Conservation (phyloP, 2,113 vertebrate genomes). For the Rattus norvegicus region DNA sequence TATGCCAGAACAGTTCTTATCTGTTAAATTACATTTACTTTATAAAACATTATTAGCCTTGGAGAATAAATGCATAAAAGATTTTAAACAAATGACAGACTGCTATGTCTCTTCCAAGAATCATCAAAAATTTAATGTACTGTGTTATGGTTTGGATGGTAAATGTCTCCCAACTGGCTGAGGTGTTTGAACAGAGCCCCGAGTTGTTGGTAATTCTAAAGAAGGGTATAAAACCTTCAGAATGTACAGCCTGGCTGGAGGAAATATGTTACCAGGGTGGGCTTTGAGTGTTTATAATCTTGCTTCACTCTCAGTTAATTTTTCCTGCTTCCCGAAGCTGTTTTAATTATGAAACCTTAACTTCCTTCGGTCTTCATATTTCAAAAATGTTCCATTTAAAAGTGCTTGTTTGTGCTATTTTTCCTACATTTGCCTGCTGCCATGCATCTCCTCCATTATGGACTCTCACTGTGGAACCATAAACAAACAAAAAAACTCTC, state of each 20-base stretch:
- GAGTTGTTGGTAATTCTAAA: background rate
- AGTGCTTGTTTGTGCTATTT: too few relatives aligned
- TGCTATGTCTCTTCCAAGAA: background rate
- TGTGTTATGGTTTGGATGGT: background rate
- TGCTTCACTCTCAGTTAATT: background rate
- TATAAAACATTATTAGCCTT: background rate
- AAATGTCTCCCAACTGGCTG: background rate
- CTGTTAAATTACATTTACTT: background rate
- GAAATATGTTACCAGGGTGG: background rate
- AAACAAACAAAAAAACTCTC: background rate
- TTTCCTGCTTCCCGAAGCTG: background rate
- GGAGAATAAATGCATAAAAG: background rate
- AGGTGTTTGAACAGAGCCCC: background rate
- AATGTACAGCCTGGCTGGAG: background rate
- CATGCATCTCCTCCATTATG: background rate
- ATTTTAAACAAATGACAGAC: background rate
- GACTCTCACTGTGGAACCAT: background rate
- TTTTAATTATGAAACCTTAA: too few relatives aligned
- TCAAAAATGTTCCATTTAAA: too few relatives aligned
- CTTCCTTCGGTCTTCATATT: too few relatives aligned
- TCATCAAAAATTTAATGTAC: background rate
- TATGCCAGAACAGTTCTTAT: background rate
- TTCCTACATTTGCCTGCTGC: background rate
- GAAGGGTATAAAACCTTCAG: background rate
- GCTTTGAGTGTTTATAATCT: background rate